Evolutionary conservation across 2,888 invertebrate species (phyloP).

Genomic region (Euproctis similis): DNA sequence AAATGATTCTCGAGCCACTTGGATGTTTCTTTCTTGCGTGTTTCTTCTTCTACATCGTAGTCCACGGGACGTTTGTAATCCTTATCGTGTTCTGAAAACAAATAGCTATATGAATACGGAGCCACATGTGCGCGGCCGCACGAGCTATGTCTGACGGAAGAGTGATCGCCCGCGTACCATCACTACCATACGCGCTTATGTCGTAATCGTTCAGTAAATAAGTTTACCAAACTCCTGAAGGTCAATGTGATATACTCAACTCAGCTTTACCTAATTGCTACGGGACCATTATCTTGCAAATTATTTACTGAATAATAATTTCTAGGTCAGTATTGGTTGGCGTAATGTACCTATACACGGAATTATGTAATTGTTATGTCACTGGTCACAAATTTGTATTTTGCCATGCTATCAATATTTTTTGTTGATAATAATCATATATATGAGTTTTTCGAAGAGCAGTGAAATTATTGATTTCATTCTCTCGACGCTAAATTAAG

Average conservation of each 20-base stretch:
- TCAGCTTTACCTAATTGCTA: constrained; percentile 56
- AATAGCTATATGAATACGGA: constrained; percentile 26
- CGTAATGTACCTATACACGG: constrained; percentile 36
- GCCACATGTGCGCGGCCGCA: constrained; percentile 40
- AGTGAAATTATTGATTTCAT: too few species aligned
- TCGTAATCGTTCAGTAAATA: constrained; percentile 69
- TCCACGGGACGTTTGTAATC: constrained; percentile 89
- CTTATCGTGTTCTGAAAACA: constrained; percentile 80
- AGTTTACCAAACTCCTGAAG: constrained; percentile 69
- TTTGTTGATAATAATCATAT: too few species aligned
- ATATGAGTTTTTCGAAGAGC: too few species aligned
- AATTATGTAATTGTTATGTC: constrained; percentile 31
- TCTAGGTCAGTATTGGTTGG: constrained; percentile 48
- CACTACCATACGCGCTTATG: constrained; percentile 48
- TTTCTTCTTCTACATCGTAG: constrained; percentile 91
- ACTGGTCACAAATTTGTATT: too few species aligned
- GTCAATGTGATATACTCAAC: constrained; percentile 61
- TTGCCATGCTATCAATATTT: too few species aligned
- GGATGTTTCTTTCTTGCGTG: constrained; percentile 90
- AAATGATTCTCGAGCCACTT: constrained; percentile 95
- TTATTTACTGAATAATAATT: constrained; percentile 56
- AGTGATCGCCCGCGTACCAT: constrained; percentile 45
- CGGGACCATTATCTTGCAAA: constrained; percentile 43
- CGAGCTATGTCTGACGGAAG: constrained; percentile 39
- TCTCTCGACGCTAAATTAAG: too few species aligned